These are phyloP conservation scores for Setophaga kirtlandii DNA, from an alignment of 2,113 vertebrate species.

Conservation along the genomic window DNA sequence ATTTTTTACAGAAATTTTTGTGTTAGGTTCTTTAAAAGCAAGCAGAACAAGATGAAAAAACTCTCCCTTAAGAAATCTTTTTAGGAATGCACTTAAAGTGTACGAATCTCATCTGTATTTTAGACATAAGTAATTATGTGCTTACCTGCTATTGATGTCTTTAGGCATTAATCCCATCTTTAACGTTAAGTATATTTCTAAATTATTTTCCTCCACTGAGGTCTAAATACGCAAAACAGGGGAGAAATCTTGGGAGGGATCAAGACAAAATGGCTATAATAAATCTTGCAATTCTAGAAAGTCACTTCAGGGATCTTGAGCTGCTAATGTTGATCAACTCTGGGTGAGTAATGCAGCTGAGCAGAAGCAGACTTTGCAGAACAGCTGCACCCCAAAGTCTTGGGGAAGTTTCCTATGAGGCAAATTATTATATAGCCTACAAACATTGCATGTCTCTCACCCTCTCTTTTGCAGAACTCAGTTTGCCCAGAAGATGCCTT, in stretches of 20 bases:
- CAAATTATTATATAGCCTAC: background rate
- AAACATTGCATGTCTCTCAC: background rate
- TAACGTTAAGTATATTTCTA: background rate
- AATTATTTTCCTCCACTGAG: background rate
- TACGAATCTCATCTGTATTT: constrained; percentile 19
- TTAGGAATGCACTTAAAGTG: constrained; percentile 38
- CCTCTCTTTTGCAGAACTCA: background rate
- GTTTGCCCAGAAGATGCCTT: background rate
- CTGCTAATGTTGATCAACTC: background rate
- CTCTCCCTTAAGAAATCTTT: background rate
- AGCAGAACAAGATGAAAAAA: background rate
- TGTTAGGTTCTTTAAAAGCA: background rate
- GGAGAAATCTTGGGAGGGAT: background rate
- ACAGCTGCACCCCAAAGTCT: rapidly evolving
- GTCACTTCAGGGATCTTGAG: background rate
- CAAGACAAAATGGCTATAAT: background rate
- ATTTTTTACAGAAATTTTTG: background rate
- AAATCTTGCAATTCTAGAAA: background rate
- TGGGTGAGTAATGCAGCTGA: background rate
- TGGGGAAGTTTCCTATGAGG: background rate
- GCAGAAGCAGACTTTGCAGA: background rate
- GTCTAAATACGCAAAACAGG: background rate
- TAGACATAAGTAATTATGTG: background rate
- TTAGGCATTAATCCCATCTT: background rate
- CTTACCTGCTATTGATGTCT: constrained; percentile 14